Base-by-base conservation (phyloP, 1,140 invertebrate genomes). In the Sycobia sp. region DNA sequence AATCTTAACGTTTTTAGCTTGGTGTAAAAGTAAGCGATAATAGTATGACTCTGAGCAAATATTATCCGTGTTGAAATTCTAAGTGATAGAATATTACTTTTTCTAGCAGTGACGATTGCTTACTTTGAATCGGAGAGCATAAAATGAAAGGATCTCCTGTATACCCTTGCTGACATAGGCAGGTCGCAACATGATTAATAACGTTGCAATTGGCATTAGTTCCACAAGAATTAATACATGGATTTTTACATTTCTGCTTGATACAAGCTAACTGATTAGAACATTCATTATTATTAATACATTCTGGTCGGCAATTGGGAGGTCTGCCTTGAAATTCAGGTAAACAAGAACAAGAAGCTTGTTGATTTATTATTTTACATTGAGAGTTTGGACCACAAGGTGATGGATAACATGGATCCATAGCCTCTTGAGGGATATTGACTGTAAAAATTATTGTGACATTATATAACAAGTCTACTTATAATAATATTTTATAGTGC, bases 351-450 rank as follows among this genome's bases (percentile, higher is more conserved):
- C 90, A 91, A 1, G 85, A 86, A 2, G 88, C 85, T 36, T 82
- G 80, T 39, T 85, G 83, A 49, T 85, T 85, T 50, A 84, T 70
- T 47, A 83, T 76, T 74, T 83, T 82, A 70, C 90, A 91, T 71
- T 86, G 74, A 7, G 89, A 83, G 75, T 91, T 88, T 13, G 87
- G 85, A 57, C 90, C 90, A 78, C 90, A 92, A 20, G 88, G 88
- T 47, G 87, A 87, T 50, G 88, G 87, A 49, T 83, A 74, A 68
- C 89, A 91, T 14, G 87, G 86, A 70, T 88, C 85, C 66, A 82
- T 73, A 66, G 77, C 73, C 69, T 72, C 54, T 46, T 8, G n/a
- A 23, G 53, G 67, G 14, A 71, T 67, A 55, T 81, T 76, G 59
- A 54, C 56, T 64, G 44, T 41, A 38, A 62, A 50, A 59, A 46